phyloP scores from a whole-genome alignment of 1,140 invertebrate genomes.

The Trichonephila clavata region DNA sequence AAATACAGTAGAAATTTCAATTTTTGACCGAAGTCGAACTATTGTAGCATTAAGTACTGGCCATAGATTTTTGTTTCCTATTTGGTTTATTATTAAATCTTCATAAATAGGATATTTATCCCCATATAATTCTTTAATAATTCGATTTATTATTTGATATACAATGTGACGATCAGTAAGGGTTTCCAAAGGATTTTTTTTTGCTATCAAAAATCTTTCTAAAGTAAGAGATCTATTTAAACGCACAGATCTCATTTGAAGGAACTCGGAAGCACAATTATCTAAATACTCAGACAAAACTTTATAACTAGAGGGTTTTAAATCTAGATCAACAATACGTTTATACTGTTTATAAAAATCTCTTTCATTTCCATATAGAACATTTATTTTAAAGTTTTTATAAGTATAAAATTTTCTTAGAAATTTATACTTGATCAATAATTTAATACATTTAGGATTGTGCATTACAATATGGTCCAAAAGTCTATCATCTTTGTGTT shows the following conservation, averaged over 20 bases:
- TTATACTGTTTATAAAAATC: conserved; percentile 2
- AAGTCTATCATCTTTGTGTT: background rate
- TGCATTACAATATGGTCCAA: background rate
- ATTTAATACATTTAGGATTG: background rate
- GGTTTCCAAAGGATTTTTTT: background rate
- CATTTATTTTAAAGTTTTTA: background rate
- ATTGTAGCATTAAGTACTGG: background rate
- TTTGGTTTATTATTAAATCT: background rate
- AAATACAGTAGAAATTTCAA: background rate
- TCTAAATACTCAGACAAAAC: background rate
- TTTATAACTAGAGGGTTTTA: background rate
- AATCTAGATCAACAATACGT: background rate
- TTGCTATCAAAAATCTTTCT: background rate
- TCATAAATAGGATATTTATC: background rate
- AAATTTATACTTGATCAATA: conserved; percentile 35
- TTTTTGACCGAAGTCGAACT: too few species aligned
- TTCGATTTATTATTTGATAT: background rate
- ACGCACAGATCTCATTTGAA: background rate
- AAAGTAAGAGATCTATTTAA: background rate
- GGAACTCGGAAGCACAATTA: background rate
- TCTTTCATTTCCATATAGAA: background rate
- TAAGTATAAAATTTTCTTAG: background rate
- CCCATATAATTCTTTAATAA: background rate
- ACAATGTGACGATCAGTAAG: background rate
- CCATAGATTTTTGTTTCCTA: background rate